Percentiles rank a stretch among this genome's conserved stretches.
These are phyloP conservation scores for Xenentodon cancila DNA, from an alignment of 2,797 vertebrate species.

Conservation along the genomic window DNA sequence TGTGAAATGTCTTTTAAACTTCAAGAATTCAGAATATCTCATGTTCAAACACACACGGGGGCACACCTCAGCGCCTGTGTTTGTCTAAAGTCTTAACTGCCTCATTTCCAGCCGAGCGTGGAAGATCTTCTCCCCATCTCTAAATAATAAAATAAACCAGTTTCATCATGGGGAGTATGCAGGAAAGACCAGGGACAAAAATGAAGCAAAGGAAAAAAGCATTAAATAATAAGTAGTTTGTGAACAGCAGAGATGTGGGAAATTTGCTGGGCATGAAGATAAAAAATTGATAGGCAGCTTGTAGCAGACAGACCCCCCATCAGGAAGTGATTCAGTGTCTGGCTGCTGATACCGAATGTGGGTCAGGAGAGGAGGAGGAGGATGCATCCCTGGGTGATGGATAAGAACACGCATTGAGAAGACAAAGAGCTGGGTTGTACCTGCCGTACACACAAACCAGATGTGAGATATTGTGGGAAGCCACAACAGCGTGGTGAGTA, in stretches of 20 bases:
- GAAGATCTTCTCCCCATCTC: constrained; percentile 48
- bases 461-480: constrained; percentile 4
- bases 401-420: constrained; percentile 20
- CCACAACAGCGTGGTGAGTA: neutral
- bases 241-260: constrained; percentile 35
- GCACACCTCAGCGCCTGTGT: constrained; percentile 16
- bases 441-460: constrained; percentile 19
- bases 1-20: constrained; percentile 31
- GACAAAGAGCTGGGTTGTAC: constrained; percentile 10
- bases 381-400: constrained; percentile 24
- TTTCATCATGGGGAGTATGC: constrained; percentile 4
- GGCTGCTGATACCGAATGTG: constrained; percentile 70
- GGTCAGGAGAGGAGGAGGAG: constrained; percentile 64
- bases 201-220: constrained; percentile 34
- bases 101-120: constrained; percentile 49
- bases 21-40: constrained; percentile 31
- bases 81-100: constrained; percentile 44
- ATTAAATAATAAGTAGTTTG: constrained; percentile 76
- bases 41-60: constrained; percentile 3
- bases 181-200: constrained; percentile 19
- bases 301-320: constrained; percentile 71
- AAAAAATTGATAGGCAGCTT: constrained; percentile 78
- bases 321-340: constrained; percentile 63
- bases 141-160: constrained; percentile 71
- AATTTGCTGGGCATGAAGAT: constrained; percentile 68